These are phyloP conservation scores for Hecatera dysodea DNA, from an alignment of 2,888 invertebrate genomes.

Conservation along the genomic window DNA sequence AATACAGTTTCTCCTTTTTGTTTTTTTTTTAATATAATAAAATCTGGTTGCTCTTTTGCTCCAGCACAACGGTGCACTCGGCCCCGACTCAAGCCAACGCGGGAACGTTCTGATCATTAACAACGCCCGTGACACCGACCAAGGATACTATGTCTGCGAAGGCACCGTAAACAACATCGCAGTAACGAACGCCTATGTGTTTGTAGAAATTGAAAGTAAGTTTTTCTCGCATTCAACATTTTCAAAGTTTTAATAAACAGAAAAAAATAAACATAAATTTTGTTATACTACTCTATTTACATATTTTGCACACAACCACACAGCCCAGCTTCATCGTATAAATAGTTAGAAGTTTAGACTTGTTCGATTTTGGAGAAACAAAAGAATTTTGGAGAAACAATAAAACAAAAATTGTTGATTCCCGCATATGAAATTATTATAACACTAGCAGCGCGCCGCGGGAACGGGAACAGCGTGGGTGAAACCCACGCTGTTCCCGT, in stretches of 20 bases:
- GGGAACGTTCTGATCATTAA: slow-evolving; percentile 92
- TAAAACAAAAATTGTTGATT: too few species aligned
- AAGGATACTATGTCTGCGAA: slow-evolving; percentile 96
- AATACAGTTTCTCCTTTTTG: neutral
- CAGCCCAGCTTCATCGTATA: too few species aligned
- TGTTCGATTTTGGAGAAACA: too few species aligned
- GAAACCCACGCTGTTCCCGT: too few species aligned
- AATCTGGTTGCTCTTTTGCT: slow-evolving; percentile 1
- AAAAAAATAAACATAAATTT: neutral
- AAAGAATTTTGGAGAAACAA: too few species aligned
- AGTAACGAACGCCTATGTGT: slow-evolving; percentile 92
- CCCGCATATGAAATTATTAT: too few species aligned
- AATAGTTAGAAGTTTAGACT: too few species aligned
- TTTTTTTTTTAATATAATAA: too few species aligned
- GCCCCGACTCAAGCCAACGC: slow-evolving; percentile 91
- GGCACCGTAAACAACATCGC: slow-evolving; percentile 92
- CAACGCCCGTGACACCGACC: slow-evolving; percentile 93
- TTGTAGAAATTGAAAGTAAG: slow-evolving; percentile 96
- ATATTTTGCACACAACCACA: neutral
- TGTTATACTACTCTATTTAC: neutral
- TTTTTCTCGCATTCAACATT: neutral
- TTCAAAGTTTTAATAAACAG: neutral
- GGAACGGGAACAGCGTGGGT: too few species aligned
- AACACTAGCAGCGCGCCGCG: too few species aligned
- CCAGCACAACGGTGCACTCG: slow-evolving; percentile 87